Percentiles rank a stretch among this genome's conserved stretches.
Evolutionary conservation across 2,113 vertebrate species (phyloP).

Genomic region (Hyla sarda): DNA sequence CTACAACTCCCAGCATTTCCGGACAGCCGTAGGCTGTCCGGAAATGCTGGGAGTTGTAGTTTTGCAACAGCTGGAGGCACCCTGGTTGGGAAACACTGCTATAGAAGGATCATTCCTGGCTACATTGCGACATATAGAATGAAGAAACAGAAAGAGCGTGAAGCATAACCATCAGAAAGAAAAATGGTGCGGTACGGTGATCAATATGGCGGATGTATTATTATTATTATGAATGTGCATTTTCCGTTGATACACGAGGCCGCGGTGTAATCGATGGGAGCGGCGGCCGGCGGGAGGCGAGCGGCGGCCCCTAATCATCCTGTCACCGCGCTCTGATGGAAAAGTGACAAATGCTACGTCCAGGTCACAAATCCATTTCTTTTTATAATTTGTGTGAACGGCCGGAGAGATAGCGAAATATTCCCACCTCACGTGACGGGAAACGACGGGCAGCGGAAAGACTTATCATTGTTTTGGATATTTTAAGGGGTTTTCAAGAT

Average conservation of each 20-base stretch:
- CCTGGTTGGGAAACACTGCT: no score
- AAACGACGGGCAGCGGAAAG: no score
- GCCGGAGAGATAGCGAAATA: not conserved
- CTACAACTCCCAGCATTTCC: no score
- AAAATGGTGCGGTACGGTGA: not conserved
- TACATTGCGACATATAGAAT: no score
- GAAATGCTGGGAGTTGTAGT: no score
- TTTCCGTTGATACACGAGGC: not conserved
- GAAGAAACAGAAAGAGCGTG: no score
- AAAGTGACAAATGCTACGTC: constrained; percentile 50
- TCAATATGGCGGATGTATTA: not conserved
- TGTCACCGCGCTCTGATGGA: constrained; percentile 45
- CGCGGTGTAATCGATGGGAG: constrained; percentile 10
- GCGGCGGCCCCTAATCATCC: constrained; percentile 12
- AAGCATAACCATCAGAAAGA: not conserved
- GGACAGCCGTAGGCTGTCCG: no score
- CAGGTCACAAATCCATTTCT: constrained; percentile 28
- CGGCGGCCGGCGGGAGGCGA: not conserved
- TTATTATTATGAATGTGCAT: not conserved
- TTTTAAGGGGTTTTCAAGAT: no score
- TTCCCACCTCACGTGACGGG: not conserved
- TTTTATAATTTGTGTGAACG: not conserved
- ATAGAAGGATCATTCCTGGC: no score
- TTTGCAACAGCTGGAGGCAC: no score
- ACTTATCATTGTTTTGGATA: no score